A percentile compares a stretch with the other conserved stretches of the same genome.
Conservation (phyloP, 1,140 invertebrate genomes). For the Drosophila chauvacae region DNA sequence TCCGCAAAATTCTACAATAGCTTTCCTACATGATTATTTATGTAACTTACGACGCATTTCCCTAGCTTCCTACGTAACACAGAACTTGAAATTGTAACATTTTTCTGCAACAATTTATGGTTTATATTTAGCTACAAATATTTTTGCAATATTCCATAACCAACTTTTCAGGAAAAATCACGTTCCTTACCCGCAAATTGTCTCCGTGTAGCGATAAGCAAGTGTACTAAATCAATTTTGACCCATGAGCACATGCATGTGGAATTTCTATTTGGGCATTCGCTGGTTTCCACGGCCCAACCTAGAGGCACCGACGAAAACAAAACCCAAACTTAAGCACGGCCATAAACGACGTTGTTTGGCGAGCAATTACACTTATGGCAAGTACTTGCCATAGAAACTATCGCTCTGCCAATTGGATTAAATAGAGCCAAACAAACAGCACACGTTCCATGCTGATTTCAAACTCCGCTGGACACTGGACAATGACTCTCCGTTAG, state of each 20-base stretch:
- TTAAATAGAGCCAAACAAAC: slow-evolving; percentile 13
- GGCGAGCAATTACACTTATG: slow-evolving; percentile 36
- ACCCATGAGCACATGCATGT: slow-evolving; percentile 56
- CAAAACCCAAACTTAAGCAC: slow-evolving; percentile 52
- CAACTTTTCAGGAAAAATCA: slow-evolving; percentile 53
- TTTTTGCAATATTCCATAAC: background rate
- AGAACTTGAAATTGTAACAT: background rate
- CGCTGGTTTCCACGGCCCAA: slow-evolving; percentile 10
- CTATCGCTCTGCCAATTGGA: slow-evolving; percentile 14
- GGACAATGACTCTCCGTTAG: background rate
- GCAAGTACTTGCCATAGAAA: slow-evolving; percentile 18
- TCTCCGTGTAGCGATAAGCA: slow-evolving; percentile 47
- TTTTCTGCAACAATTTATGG: slow-evolving; percentile 1
- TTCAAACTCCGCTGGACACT: slow-evolving; percentile 1
- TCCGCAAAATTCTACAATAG: background rate
- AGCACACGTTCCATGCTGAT: slow-evolving; percentile 31
- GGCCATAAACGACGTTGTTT: slow-evolving; percentile 42
- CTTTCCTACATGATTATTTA: background rate
- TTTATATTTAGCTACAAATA: background rate
- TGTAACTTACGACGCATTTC: too few species aligned
- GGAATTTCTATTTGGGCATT: slow-evolving; percentile 54
- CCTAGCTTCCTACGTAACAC: background rate
- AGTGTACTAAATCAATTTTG: slow-evolving; percentile 43
- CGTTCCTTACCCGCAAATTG: slow-evolving; percentile 37
- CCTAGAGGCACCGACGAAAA: slow-evolving; percentile 29